Evolutionary conservation across 2,797 vertebrate genomes (phyloP), one percentile per base, ranked within the genome.

Genomic region (Anas bernieri): DNA sequence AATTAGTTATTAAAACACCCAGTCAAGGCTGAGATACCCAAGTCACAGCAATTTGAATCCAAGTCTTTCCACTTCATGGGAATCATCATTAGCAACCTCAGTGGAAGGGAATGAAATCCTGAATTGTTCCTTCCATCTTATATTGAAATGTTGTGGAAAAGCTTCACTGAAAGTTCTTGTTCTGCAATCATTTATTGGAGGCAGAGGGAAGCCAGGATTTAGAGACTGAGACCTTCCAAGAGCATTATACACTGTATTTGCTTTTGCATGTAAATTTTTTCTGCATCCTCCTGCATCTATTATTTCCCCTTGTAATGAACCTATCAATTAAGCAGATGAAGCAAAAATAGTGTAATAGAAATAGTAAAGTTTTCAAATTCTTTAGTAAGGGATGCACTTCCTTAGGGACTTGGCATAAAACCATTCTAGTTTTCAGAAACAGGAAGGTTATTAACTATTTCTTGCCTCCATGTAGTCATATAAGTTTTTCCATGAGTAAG

Each of bases 251-350:
- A 30, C 28, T 21, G 12, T 64, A n/a, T 50, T 93, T 92, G 37
- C 26, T 96, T 96, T 94, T 92, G 52, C 52, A 86, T 80, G 39
- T 78, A 86, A 75, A 4, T 83, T 74, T 88, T 83, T 64, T 46
- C 63, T 83, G 54, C 69, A 78, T 73, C 37, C 18, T 64, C 26
- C 52, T 62, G 33, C 30, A 86, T 63, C 56, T 91, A 90, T 89
- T 92, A 18, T 91, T 93, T 91, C 61, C 30, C 12, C 66, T 91
- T 87, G 56, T 92, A 97, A 95, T 79, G 64, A 96, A 91, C 37
- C 30, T 69, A 72, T 78, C 87, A 95, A 96, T 95, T 93, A 96
- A 59, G 59, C 46, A 86, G 82, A 91, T 81, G 55, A 95, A 83
- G 30, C 30, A 94, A 94, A 96, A 93, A 30, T n/a, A 86, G 21